These are phyloP conservation scores for Sebastes trivittatus DNA, from an alignment of 2,797 vertebrate species.

Conservation along the genomic window DNA sequence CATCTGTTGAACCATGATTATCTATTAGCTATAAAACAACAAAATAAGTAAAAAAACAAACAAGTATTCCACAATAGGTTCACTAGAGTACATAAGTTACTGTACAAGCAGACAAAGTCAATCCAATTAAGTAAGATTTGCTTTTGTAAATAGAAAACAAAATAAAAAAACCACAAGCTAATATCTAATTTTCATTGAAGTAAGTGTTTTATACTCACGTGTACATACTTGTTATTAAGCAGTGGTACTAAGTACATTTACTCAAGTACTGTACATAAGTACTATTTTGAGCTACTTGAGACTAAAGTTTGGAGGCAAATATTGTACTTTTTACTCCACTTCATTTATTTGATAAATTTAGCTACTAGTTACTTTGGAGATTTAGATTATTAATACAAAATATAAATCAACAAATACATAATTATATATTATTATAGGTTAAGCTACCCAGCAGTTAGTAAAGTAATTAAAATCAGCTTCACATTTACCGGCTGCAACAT, in stretches of 20 bases:
- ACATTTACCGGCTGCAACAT: neutral
- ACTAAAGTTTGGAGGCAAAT: neutral
- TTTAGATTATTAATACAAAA: neutral
- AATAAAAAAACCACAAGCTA: neutral
- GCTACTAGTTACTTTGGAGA: neutral
- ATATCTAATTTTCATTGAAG: neutral
- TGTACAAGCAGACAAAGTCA: neutral
- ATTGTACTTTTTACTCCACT: neutral
- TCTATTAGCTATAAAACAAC: neutral
- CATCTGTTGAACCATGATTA: neutral
- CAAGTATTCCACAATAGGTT: neutral
- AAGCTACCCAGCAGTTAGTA: no score
- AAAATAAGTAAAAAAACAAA: neutral
- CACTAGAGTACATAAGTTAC: neutral
- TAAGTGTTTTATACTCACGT: neutral
- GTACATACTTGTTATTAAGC: neutral
- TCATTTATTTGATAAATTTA: no score
- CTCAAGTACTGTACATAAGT: neutral
- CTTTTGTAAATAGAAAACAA: neutral
- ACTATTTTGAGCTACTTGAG: neutral
- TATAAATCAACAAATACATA: neutral
- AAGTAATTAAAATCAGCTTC: neutral
- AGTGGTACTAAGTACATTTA: neutral
- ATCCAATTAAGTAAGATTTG: neutral
- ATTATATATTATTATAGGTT: no score